These are phyloP conservation scores for Lasioglossum morio DNA, from an alignment of 2,888 invertebrate genomes.

Conservation along the genomic window DNA sequence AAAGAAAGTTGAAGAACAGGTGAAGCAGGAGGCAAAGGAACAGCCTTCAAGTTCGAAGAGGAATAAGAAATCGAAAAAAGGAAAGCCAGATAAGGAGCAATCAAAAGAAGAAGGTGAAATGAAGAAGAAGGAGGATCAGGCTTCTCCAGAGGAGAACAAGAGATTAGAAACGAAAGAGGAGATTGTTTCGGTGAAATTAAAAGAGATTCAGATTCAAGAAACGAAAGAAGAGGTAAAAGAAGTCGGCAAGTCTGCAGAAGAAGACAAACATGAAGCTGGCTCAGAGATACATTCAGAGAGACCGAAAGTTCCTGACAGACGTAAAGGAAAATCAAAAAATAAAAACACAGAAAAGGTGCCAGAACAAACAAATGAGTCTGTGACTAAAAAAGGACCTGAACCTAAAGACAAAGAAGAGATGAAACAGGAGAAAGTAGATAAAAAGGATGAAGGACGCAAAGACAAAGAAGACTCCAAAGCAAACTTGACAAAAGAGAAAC, in stretches of 20 bases:
- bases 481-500: not conserved
- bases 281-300: constrained; percentile 5
- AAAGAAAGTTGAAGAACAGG: constrained; percentile 1
- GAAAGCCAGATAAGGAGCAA: constrained; percentile 39
- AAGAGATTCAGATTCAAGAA: not conserved
- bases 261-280: constrained; percentile 72
- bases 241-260: constrained; percentile 39
- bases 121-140: constrained; percentile 69
- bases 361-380: not conserved
- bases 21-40: constrained; percentile 21
- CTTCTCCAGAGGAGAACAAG: constrained; percentile 75
- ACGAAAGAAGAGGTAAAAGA: not conserved
- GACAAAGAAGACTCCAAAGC: not conserved
- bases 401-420: not conserved
- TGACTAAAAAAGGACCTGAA: not conserved
- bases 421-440: not conserved
- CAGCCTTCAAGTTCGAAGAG: constrained; percentile 48
- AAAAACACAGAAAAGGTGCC: not conserved
- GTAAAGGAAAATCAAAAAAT: constrained; percentile 41
- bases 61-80: constrained; percentile 58
- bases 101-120: not conserved
- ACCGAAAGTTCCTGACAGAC: constrained; percentile 7
- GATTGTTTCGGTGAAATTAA: constrained; percentile 58
- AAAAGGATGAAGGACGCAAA: not conserved
- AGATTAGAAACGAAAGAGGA: constrained; percentile 75